Evolutionary conservation across 2,113 vertebrate species (phyloP).

Genomic region (Urocynchramus pylzowi): DNA sequence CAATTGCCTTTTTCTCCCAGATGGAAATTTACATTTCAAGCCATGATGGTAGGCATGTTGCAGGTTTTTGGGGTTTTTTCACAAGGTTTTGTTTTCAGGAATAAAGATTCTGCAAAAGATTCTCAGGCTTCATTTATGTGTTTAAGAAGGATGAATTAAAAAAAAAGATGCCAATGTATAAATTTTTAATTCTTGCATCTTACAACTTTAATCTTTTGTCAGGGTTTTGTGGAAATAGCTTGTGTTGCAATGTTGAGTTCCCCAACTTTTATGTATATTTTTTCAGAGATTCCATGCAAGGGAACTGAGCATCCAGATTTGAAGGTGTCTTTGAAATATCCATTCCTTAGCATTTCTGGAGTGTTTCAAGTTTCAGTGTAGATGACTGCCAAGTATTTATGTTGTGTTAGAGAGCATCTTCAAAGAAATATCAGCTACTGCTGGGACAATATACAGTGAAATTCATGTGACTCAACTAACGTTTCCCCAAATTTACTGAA

Average conservation of each 20-base stretch:
- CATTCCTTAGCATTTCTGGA: neutral
- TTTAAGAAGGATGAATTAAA: neutral
- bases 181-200: neutral
- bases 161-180: neutral
- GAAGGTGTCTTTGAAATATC: neutral
- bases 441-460: neutral
- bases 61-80: neutral
- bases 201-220: neutral
- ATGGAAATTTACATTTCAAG: neutral
- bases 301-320: neutral
- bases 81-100: neutral
- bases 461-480: neutral
- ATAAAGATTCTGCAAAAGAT: neutral
- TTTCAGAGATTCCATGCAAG: neutral
- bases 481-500: neutral
- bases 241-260: neutral
- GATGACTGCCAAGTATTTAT: neutral
- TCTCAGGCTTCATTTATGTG: neutral
- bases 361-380: neutral
- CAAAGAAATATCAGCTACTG: neutral
- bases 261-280: neutral
- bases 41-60: neutral
- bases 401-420: neutral
- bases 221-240: neutral
- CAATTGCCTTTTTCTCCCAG: neutral